These are phyloP conservation scores for Calcarius ornatus DNA, from an alignment of 2,113 vertebrate genomes.

Conservation along the genomic window DNA sequence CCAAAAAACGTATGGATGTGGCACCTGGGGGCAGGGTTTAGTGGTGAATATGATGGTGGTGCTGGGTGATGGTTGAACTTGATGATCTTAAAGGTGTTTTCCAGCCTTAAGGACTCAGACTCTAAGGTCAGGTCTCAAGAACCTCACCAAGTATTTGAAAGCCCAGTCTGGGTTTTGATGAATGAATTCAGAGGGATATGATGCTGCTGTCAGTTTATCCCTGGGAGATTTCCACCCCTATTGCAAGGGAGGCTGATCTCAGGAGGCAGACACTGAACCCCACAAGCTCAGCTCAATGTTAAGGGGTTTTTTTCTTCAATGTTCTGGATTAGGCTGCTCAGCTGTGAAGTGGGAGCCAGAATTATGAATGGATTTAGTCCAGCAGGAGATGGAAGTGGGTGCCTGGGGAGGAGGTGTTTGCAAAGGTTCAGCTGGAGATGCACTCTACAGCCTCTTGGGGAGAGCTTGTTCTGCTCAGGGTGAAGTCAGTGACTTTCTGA, in stretches of 20 bases:
- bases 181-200: background rate
- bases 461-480: background rate
- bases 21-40: background rate
- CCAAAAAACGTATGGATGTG: fast-evolving
- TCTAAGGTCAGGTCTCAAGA: background rate
- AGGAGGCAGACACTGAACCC: background rate
- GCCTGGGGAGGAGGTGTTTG: background rate
- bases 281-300: background rate
- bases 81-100: background rate
- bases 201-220: background rate
- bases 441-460: background rate
- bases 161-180: background rate
- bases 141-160: background rate
- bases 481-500: background rate
- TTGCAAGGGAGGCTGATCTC: background rate
- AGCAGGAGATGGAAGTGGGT: background rate
- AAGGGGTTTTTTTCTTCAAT: background rate
- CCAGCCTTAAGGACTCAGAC: background rate
- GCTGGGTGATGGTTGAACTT: background rate
- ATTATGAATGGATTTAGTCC: background rate
- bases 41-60: background rate
- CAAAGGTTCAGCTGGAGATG: background rate
- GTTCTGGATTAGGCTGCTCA: background rate
- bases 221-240: background rate
- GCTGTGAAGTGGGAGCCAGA: background rate